Base-by-base conservation (phyloP, 2,797 vertebrate species). In the Geotrypetes seraphini region DNA sequence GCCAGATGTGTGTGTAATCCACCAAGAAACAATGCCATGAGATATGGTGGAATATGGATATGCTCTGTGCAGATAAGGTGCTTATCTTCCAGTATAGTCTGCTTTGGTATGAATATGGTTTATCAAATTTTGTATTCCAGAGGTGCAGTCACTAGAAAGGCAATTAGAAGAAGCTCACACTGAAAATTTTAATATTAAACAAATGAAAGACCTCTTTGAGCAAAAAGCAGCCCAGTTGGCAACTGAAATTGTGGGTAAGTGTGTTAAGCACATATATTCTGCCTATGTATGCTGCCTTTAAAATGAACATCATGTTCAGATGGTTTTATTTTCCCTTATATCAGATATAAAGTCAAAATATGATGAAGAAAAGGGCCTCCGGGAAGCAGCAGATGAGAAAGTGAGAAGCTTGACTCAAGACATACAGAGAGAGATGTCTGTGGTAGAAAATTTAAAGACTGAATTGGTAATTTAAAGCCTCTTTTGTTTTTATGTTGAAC, bases 151-250 rank as follows among this genome's bases (percentile, higher is more conserved):
- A 31, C 75, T 99, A 46, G 85, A 91, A 69, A 83, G 64, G 39
- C 89, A 91, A 57, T 69, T 99, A 54, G 92, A 95, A 51, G 88
- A 98, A 63, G 80, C 89, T 2, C 89, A 93, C 71, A 86, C 89
- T 10, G 95, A 98, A 68, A 97, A 91, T 66, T 97, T 96, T 73
- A 95, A 97, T 76, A 90, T 97, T 67, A 96, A 96, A 65, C 96
- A 98, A 77, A 96, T 99, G 96, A 99, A 96, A 84, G 95, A 98
- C 57, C 68, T 98, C 59, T 96, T 92, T 87, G 95, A 99, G 69
- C 95, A 99, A 76, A 99, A 97, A 74, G 95, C 96, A 5, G 92
- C 93, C 19, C 92, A 93, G 58, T 81, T 97, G 71, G 88, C 94
- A 31, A 97, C 92, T 28, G 95, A 98, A 82, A 87, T 96, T 65